phyloP scores from a whole-genome alignment of 2,888 invertebrate species.

The Scrobipalpa atriplicella region DNA sequence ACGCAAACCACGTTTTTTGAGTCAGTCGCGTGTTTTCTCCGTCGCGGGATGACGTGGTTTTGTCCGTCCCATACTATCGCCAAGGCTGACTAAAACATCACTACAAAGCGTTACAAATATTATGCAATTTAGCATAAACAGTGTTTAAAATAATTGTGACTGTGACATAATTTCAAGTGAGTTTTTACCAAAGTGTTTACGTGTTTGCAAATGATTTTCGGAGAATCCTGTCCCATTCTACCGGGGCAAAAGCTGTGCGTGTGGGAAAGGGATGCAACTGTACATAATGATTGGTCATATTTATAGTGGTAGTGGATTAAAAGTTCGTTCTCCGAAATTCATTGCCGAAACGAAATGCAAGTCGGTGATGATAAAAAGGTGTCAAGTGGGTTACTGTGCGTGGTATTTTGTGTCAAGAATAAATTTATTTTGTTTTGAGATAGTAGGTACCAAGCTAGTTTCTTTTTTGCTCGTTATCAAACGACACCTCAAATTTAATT shows the following conservation, averaged over 20 bases:
- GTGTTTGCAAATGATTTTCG: background rate
- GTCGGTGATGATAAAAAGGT: background rate
- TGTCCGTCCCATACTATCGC: background rate
- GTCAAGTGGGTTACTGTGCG: background rate
- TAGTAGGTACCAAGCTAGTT: background rate
- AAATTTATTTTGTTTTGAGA: background rate
- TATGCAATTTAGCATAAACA: slow-evolving; percentile 8
- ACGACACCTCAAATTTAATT: background rate
- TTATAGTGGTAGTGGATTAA: background rate
- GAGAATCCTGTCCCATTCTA: background rate
- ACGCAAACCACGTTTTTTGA: background rate
- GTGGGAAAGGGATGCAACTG: slow-evolving; percentile 8
- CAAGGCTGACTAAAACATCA: slow-evolving; percentile 7
- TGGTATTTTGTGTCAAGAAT: background rate
- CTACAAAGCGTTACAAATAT: background rate
- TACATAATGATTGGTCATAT: background rate
- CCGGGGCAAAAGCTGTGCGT: background rate
- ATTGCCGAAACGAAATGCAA: slow-evolving; percentile 8
- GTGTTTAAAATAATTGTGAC: background rate
- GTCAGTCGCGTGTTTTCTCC: background rate
- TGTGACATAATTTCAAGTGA: slow-evolving; percentile 7
- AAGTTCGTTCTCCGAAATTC: slow-evolving; percentile 8
- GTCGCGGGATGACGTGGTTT: slow-evolving; percentile 1
- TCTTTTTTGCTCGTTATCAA: background rate
- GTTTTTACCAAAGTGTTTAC: slow-evolving; percentile 2